Evolutionary conservation across 2,888 invertebrate species (phyloP), one percentile per base, ranked within the genome.

Genomic region (Anticlea derivata): DNA sequence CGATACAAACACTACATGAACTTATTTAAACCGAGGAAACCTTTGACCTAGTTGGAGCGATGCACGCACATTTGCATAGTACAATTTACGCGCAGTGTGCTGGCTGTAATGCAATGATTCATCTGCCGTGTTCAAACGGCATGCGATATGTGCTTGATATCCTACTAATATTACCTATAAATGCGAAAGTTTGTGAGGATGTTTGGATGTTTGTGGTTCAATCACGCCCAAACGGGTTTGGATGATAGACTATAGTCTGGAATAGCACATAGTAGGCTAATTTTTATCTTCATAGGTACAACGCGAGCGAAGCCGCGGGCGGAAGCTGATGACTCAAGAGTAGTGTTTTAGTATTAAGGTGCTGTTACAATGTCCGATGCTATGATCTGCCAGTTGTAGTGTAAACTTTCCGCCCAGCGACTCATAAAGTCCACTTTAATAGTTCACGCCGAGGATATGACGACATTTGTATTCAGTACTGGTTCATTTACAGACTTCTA

Each of bases 21-120:
- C 29, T 30, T 17, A 17, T 17, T 17, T 4, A 17, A 22, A 39
- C 20, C n/a, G 29, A 45, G 27, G 34, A 44, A 33, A 27, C 27
- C 17, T 38, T 53, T 50, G 57, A 57, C 47, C 50, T 45, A 53
- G 47, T 38, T 41, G n/a, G 13, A 22, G 20, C 22, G 20, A 39
- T 1, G 30, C 35, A 23, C 31, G 34, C 39, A 27, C 30, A 51
- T 55, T 49, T 49, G 52, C 49, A 47, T 52, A 43, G 46, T 34
- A 29, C 46, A 35, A 47, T 30, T n/a, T 27, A 27, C 3, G 35
- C 33, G 33, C 17, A 33, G 17, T 11, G 29, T 4, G 11, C 29
- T 20, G n/a, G n/a, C n/a, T n/a, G n/a, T n/a, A n/a, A 10, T 35
- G 22, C 11, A 22, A 22, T 35, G 34, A 35, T 35, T 35, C 34